Percentiles rank a stretch among this genome's conserved stretches.
phyloP scores from a whole-genome alignment of 2,797 vertebrate species.

The Protonibea diacanthus region DNA sequence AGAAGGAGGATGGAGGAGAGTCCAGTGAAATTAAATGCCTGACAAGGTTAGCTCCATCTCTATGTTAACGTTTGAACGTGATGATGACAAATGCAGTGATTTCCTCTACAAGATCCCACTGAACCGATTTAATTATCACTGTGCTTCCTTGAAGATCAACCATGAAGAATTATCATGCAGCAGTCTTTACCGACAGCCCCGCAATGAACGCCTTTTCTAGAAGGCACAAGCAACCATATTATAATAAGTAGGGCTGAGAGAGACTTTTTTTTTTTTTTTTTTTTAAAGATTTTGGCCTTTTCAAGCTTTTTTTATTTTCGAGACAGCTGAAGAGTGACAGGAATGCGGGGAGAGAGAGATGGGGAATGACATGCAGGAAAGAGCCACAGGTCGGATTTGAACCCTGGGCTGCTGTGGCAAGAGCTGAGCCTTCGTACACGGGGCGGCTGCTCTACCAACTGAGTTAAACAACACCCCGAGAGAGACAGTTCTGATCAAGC shows the following conservation, averaged over 20 bases:
- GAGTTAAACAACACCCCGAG: not conserved
- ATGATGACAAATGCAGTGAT: constrained; percentile 64
- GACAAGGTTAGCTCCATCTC: constrained; percentile 58
- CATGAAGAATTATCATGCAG: constrained; percentile 22
- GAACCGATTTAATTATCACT: constrained; percentile 55
- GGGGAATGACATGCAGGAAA: no score
- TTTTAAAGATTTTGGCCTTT: no score
- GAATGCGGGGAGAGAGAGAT: no score
- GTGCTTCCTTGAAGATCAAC: constrained; percentile 38
- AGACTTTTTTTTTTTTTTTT: no score
- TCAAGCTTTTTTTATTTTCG: no score
- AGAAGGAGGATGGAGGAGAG: constrained; percentile 26
- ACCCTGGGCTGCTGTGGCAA: no score
- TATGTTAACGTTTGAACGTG: constrained; percentile 28
- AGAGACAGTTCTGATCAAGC: not conserved
- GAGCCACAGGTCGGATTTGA: no score
- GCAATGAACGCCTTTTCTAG: not conserved
- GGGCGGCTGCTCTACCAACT: no score
- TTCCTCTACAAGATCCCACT: constrained; percentile 47
- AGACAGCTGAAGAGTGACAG: no score
- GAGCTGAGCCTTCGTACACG: no score
- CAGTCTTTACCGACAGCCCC: not conserved
- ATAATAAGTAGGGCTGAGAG: not conserved
- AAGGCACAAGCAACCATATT: not conserved
- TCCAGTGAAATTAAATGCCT: constrained; percentile 66